These are phyloP conservation scores for Scomberomorus guttatus DNA, from an alignment of 2,797 vertebrate species.

Conservation along the genomic window DNA sequence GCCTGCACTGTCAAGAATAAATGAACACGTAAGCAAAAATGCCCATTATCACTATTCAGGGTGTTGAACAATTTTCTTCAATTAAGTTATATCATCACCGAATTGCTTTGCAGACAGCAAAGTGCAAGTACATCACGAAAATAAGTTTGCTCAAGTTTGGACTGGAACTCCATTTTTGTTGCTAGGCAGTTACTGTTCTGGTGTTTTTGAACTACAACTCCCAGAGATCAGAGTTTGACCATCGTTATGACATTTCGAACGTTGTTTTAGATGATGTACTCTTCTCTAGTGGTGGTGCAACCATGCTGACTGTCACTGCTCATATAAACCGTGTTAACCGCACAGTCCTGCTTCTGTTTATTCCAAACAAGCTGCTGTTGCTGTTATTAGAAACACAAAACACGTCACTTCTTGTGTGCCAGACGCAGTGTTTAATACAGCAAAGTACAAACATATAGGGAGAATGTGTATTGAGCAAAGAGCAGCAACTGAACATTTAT, in stretches of 20 bases:
- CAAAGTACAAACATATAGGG: background rate
- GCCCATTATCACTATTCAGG: background rate
- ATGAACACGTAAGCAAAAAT: background rate
- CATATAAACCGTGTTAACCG: background rate
- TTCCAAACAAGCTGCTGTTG: conserved; percentile 3
- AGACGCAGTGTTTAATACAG: background rate
- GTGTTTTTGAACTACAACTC: background rate
- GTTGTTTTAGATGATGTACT: background rate
- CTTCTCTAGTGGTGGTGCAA: background rate
- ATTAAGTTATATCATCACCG: background rate
- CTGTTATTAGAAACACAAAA: conserved; percentile 1
- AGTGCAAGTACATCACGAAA: background rate
- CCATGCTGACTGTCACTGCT: background rate
- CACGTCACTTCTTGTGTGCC: background rate
- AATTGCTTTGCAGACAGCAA: background rate
- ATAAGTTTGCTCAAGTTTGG: background rate
- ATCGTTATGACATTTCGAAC: background rate
- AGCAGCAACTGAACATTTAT: conserved; percentile 5
- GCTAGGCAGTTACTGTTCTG: background rate
- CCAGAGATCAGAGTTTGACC: background rate
- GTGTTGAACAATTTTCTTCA: background rate
- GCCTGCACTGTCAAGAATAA: conserved; percentile 1
- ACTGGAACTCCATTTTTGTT: background rate
- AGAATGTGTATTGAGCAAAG: background rate
- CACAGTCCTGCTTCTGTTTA: background rate